Conservation (phyloP, 2,113 vertebrate genomes). For the Pholis gunnellus region DNA sequence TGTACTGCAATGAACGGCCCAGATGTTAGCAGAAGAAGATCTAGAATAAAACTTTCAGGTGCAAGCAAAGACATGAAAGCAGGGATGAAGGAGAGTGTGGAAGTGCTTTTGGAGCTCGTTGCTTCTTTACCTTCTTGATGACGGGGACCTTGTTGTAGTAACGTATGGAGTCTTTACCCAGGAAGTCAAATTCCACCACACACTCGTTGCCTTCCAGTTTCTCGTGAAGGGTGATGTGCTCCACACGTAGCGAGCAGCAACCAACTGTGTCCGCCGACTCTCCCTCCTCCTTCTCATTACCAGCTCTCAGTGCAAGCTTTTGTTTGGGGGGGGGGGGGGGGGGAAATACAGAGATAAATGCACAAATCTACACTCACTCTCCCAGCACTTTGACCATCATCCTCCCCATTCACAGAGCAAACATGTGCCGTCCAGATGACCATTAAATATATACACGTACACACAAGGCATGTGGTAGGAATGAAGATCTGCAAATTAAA, state of each 20-base stretch:
- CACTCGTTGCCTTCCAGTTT: constrained; percentile 72
- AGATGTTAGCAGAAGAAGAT: background rate
- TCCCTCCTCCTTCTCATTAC: constrained; percentile 87
- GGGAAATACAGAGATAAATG: constrained; percentile 26
- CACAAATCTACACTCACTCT: background rate
- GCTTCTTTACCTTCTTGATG: constrained; percentile 75
- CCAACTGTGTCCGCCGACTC: constrained; percentile 85
- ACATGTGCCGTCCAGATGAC: background rate
- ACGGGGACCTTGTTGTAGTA: constrained; percentile 84
- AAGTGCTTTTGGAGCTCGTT: background rate
- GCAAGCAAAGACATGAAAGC: background rate
- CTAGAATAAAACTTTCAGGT: background rate
- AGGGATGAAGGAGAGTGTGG: background rate
- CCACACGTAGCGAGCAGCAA: constrained; percentile 85
- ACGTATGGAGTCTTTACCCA: constrained; percentile 86
- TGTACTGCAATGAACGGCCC: background rate
- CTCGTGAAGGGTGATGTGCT: constrained; percentile 84
- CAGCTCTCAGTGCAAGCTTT: constrained; percentile 84
- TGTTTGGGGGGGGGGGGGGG: background rate
- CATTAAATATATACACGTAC: background rate
- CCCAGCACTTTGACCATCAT: constrained; percentile 12
- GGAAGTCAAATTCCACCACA: constrained; percentile 85
- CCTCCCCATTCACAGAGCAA: background rate
- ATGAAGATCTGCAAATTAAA: background rate
- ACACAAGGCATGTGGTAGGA: background rate